phyloP scores from a whole-genome alignment of 2,888 invertebrate genomes.

The Dascillus cervinus region DNA sequence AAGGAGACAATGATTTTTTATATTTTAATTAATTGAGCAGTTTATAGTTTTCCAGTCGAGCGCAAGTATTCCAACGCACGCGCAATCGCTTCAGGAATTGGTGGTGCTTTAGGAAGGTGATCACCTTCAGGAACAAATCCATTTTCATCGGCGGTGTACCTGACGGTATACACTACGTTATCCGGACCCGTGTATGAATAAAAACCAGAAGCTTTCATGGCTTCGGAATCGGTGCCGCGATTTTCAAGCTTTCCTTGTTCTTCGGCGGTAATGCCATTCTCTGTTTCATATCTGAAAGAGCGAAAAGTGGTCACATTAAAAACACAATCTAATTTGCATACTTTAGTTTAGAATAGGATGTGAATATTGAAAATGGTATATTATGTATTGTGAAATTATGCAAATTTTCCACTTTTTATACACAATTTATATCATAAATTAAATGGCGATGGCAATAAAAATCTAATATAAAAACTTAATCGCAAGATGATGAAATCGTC shows the following conservation, averaged over 20 bases:
- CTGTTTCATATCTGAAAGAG: constrained; percentile 48
- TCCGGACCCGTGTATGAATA: constrained; percentile 58
- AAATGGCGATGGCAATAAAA: too few species aligned
- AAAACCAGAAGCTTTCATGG: constrained; percentile 56
- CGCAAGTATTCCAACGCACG: constrained; percentile 24
- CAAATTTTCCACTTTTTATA: too few species aligned
- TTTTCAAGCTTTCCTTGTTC: constrained; percentile 49
- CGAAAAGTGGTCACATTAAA: too few species aligned
- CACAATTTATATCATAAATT: too few species aligned
- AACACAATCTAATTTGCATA: not conserved
- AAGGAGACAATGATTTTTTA: too few species aligned
- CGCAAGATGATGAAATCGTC: too few species aligned
- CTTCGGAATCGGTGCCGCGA: constrained; percentile 46
- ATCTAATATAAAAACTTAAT: too few species aligned
- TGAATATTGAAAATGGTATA: too few species aligned
- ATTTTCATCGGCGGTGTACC: constrained; percentile 56
- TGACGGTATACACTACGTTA: constrained; percentile 49
- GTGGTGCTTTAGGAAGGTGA: constrained; percentile 42
- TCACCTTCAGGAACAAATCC: constrained; percentile 49
- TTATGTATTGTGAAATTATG: too few species aligned
- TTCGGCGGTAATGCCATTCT: constrained; percentile 56
- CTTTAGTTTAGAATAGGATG: too few species aligned
- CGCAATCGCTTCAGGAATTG: constrained; percentile 28
- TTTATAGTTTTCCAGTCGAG: constrained; percentile 16
- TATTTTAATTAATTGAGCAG: constrained; percentile 1